A percentile compares a stretch with the other conserved stretches of the same genome.
Evolutionary conservation across 2,113 vertebrate species (phyloP).

Genomic region (Oryzias woworae): DNA sequence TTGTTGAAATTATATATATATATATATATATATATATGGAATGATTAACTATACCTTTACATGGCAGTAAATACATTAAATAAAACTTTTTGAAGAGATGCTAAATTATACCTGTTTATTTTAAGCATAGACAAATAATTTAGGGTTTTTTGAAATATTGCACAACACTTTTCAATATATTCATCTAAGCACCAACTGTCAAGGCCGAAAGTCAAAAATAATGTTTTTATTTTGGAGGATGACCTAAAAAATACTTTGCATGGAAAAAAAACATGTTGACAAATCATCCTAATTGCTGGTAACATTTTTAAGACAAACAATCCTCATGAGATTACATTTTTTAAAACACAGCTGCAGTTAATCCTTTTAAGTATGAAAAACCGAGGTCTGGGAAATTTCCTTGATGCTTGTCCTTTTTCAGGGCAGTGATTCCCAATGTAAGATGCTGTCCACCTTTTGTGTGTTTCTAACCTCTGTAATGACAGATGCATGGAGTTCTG

Average conservation of each 20-base stretch:
- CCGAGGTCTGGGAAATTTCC: conserved; percentile 4
- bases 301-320: not conserved
- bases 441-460: conserved; percentile 1
- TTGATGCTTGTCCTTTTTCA: not conserved
- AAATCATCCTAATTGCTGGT: not conserved
- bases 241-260: not conserved
- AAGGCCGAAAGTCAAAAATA: too few relatives aligned
- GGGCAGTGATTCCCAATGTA: not conserved
- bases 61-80: too few relatives aligned
- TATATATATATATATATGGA: too few relatives aligned
- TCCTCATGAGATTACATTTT: not conserved
- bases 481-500: conserved; percentile 38
- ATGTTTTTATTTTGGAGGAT: not conserved
- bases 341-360: not conserved
- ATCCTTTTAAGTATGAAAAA: not conserved
- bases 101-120: too few relatives aligned
- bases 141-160: too few relatives aligned
- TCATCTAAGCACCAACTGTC: too few relatives aligned
- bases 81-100: too few relatives aligned
- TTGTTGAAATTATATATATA: too few relatives aligned
- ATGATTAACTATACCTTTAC: too few relatives aligned
- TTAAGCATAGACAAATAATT: too few relatives aligned
- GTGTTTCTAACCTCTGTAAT: conserved; percentile 18
- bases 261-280: not conserved
- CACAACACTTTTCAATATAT: too few relatives aligned